Base-by-base conservation (phyloP, 2,113 vertebrate genomes). In the Entelurus aequoreus region DNA sequence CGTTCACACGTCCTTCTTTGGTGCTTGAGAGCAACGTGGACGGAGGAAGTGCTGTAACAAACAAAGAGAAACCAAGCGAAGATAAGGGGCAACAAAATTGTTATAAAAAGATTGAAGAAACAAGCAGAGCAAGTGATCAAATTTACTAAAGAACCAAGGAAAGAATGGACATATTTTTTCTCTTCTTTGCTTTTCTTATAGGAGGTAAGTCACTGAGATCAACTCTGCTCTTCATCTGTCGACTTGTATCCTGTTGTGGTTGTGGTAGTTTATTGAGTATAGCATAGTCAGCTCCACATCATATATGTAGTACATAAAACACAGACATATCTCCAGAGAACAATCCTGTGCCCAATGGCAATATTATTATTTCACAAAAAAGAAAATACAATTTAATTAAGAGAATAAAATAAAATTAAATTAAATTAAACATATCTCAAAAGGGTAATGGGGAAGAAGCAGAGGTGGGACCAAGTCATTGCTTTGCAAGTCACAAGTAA, bases 41-140 rank as follows among this genome's bases (percentile, higher is more conserved):
- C 19, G 64, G 21, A 59, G 60, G 53, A 82, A 80, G 55, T 74
- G 53, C 11, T 49, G 40, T 6, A 11, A 54, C 2, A 6, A 28
- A 47, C 13, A 79, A 76, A 75, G 65, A 69, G 66, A 74, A 84
- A 81, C 57, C 14, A 44, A 57, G 16, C 40, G 44, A 42, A 4
- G 4, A n/a, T 35, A 28, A 28, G 28, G 28, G 28, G 12, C 5
- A 16, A 42, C 6, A 53, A 53, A 4, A 4, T 11, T 6, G 36
- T 35, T 0, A 28, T 11, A 21, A 10, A 53, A 35, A 35, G 11
- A 14, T 12, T 9, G 44, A 50, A 53, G 28, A 37, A 37, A 5
- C 6, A 14, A 44, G 37, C 0, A n/a, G 7, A 3, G 8, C 10
- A 8, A 13, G 13, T n/a, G 8, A 42, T 54, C 3, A 19, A 16